Evolutionary conservation across 2,113 vertebrate species (phyloP), one percentile per base, ranked within the genome.

Genomic region (human (Homo sapiens)): DNA sequence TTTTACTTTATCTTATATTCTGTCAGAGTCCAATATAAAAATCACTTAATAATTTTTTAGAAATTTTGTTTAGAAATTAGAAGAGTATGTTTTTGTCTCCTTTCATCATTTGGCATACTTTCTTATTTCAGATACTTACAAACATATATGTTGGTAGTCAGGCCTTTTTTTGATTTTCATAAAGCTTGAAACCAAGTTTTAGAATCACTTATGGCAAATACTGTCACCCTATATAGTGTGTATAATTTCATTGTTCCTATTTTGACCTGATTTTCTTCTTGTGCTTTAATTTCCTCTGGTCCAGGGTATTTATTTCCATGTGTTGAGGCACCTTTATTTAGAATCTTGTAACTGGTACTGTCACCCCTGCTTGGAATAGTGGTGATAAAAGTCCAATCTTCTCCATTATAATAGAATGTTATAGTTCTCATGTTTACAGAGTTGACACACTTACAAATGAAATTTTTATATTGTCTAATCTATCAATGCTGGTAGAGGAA

Each of bases 211-310:
- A 13, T 32, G 70, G 12, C 11, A 61, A 73, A 23, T 23, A 6
- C 2, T 18, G 1, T 68, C 45, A 35, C n/a, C 40, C 4, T 10
- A 2, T 38, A 8, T 0, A n/a, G 10, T 38, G 18, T 9, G 22
- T 1, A 5, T 13, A 2, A 38, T 72, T 82, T 72, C 40, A 25
- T 35, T 30, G 48, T 50, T 79, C 43, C 66, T 20, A 25, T 48
- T 79, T 64, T 78, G 48, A 38, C 8, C 61, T 85, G 11, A 50
- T 38, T 32, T 52, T 48, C 32, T 91, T 30, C 23, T 22, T 64
- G 30, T 25, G 38, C 14, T 80, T 86, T 86, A 35, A 84, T 45
- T 73, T 85, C 32, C 55, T 78, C 45, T 94, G 79, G 8, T 40
- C 23, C 59, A 38, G 35, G 14, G 32, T 17, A 16, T 32, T 27